Conservation (phyloP, 2,113 vertebrate genomes). For the Hemiprocne comata region DNA sequence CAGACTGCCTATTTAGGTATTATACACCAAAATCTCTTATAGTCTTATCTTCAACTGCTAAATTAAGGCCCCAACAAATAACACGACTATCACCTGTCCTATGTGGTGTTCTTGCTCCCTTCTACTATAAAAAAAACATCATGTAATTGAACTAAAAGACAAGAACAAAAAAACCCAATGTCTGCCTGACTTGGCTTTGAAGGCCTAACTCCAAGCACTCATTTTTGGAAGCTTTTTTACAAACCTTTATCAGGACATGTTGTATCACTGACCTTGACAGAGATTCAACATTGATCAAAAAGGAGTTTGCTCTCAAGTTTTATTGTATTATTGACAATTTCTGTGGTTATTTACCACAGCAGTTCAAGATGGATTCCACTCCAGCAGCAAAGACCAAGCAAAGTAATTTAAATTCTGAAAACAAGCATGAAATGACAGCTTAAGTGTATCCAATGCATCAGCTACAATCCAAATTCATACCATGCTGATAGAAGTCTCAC, state of each 20-base stretch:
- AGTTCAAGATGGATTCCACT: background rate
- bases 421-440: background rate
- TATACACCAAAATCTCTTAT: background rate
- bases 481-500: background rate
- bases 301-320: background rate
- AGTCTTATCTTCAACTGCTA: background rate
- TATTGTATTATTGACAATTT: background rate
- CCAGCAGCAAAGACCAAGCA: background rate
- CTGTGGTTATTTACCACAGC: background rate
- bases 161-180: fast-evolving
- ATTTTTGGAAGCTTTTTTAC: background rate
- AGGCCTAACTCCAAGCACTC: background rate
- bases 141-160: background rate
- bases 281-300: background rate
- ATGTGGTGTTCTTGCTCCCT: background rate
- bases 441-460: background rate
- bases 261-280: background rate
- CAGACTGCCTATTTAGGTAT: background rate
- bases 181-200: background rate
- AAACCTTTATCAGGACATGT: background rate
- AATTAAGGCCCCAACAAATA: background rate
- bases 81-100: background rate
- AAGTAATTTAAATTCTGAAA: background rate
- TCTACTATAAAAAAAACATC: background rate
- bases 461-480: background rate